These are phyloP conservation scores for Drosophila neocordata DNA, from an alignment of 1,140 invertebrate genomes.

Conservation along the genomic window DNA sequence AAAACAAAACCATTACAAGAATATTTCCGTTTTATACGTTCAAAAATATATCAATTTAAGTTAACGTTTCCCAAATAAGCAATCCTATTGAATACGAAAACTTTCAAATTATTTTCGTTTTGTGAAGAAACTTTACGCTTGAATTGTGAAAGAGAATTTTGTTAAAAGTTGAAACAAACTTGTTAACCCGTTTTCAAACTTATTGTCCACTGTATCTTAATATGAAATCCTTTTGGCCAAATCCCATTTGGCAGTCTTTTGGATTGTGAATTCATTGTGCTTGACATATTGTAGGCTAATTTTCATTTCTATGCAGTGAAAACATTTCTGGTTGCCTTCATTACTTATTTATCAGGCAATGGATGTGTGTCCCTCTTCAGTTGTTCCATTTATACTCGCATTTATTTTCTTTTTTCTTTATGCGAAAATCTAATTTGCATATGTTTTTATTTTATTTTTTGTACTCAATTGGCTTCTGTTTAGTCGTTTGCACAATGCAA, in stretches of 20 bases:
- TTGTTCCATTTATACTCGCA: conserved; percentile 14
- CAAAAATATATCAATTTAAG: no score
- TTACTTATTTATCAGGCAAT: conserved; percentile 61
- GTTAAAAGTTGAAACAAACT: not conserved
- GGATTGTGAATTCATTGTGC: conserved; percentile 13
- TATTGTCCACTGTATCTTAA: not conserved
- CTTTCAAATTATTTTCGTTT: no score
- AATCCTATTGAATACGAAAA: no score
- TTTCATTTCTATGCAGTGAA: conserved; percentile 36
- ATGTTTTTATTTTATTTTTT: conserved; percentile 31
- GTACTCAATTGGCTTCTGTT: conserved; percentile 55
- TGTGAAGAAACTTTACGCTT: not conserved
- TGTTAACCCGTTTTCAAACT: not conserved
- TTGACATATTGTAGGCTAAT: not conserved
- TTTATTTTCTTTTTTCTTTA: conserved; percentile 51
- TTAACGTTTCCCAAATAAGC: no score
- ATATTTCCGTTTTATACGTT: no score
- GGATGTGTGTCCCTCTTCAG: conserved; percentile 10
- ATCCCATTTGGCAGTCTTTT: conserved; percentile 1
- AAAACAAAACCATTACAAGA: no score
- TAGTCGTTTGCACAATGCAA: conserved; percentile 51
- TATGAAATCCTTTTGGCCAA: conserved; percentile 2
- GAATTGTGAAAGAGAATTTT: conserved; percentile 2
- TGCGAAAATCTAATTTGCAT: conserved; percentile 69
- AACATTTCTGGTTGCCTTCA: conserved; percentile 41